phyloP scores from a whole-genome alignment of 1,140 invertebrate genomes.

The Sogatella furcifera region DNA sequence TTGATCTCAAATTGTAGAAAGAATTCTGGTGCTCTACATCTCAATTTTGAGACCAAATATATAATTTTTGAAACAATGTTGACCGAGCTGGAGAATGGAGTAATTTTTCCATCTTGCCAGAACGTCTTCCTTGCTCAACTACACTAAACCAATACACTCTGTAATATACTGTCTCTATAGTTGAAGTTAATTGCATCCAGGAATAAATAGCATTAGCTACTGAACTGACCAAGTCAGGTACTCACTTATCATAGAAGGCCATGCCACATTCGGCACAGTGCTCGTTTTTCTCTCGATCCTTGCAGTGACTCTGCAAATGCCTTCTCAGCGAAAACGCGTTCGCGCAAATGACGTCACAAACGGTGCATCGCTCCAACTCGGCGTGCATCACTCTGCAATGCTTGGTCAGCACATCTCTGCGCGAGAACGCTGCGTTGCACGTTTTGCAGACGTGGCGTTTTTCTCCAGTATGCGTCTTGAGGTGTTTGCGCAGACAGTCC shows the following conservation, averaged over 20 bases:
- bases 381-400: not conserved
- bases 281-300: not conserved
- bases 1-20: too few relatives aligned
- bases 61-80: too few relatives aligned
- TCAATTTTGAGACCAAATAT: too few relatives aligned
- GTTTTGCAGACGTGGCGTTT: slow-evolving; percentile 53
- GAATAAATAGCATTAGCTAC: not conserved
- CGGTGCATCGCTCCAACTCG: not conserved
- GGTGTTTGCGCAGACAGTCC: slow-evolving; percentile 51
- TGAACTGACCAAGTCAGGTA: not conserved
- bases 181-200: too few relatives aligned
- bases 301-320: not conserved
- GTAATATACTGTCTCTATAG: too few relatives aligned
- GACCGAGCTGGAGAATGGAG: too few relatives aligned
- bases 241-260: slow-evolving; percentile 17
- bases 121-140: too few relatives aligned
- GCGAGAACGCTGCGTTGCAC: slow-evolving; percentile 51
- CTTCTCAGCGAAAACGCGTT: not conserved
- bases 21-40: too few relatives aligned
- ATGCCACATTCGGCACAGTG: slow-evolving; percentile 8
- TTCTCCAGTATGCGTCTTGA: slow-evolving; percentile 64
- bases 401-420: slow-evolving; percentile 40
- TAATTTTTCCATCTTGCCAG: too few relatives aligned
- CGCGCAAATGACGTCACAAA: not conserved
- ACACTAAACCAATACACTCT: too few relatives aligned